A percentile compares a stretch with the other conserved stretches of the same genome.
phyloP scores from a whole-genome alignment of 2,113 vertebrate genomes.

The Ailuropoda melanoleuca region DNA sequence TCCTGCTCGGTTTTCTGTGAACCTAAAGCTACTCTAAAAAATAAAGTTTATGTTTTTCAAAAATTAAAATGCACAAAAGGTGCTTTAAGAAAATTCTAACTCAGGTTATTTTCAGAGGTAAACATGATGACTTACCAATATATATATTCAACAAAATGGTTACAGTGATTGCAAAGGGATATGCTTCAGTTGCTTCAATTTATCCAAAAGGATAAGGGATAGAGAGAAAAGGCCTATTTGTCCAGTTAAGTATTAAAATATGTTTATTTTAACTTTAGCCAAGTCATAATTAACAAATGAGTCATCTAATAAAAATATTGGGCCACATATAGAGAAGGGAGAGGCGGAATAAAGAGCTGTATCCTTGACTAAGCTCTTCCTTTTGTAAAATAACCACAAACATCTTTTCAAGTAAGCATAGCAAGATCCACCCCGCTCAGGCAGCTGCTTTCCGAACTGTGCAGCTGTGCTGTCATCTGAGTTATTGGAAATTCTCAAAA shows the following conservation, averaged over 20 bases:
- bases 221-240: background rate
- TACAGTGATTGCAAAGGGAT: background rate
- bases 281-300: background rate
- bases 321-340: background rate
- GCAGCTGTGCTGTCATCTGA: constrained; percentile 28
- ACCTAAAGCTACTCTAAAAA: background rate
- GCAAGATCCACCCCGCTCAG: background rate
- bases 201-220: background rate
- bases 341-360: constrained; percentile 4
- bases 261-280: constrained; percentile 22
- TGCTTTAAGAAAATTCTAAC: background rate
- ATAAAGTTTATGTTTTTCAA: background rate
- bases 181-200: background rate
- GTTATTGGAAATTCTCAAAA: constrained; percentile 51
- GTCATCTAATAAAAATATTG: constrained; percentile 28
- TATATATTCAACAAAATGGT: background rate
- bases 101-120: background rate
- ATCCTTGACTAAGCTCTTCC: constrained; percentile 25
- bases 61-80: background rate
- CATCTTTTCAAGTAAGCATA: constrained; percentile 39
- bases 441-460: constrained; percentile 10
- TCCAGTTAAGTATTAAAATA: constrained; percentile 25
- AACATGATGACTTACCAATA: background rate
- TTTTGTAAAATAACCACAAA: constrained; percentile 51
- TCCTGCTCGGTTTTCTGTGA: background rate